A percentile compares a stretch with the other conserved stretches of the same genome.
These are phyloP conservation scores for Lucifuga dentata DNA, from an alignment of 2,113 vertebrate genomes.

Conservation along the genomic window DNA sequence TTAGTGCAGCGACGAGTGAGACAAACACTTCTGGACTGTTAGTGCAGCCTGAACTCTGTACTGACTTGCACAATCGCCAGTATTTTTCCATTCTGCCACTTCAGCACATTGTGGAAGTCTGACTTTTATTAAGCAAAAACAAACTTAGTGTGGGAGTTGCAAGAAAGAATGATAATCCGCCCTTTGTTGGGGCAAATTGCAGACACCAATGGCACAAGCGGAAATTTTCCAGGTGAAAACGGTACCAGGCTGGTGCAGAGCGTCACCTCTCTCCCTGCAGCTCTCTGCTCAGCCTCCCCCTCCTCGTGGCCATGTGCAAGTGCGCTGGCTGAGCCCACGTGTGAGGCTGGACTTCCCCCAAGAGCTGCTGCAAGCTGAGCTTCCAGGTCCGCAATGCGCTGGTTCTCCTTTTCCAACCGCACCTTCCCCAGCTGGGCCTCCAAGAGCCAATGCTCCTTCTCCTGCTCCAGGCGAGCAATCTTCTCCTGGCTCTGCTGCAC, in stretches of 20 bases:
- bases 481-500: slow-evolving; percentile 97
- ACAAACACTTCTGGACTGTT: slow-evolving; percentile 18
- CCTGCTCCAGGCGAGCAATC: slow-evolving; percentile 96
- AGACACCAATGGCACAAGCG: slow-evolving; percentile 21
- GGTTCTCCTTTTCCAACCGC: slow-evolving; percentile 94
- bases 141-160: slow-evolving; percentile 37
- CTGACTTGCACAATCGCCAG: slow-evolving; percentile 43
- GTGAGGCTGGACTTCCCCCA: slow-evolving; percentile 69
- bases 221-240: slow-evolving; percentile 11
- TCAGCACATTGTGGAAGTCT: slow-evolving; percentile 60
- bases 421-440: slow-evolving; percentile 97
- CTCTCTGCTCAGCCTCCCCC: slow-evolving; percentile 73
- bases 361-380: slow-evolving; percentile 76
- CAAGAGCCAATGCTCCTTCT: slow-evolving; percentile 99
- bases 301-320: slow-evolving; percentile 67
- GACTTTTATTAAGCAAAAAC: slow-evolving; percentile 50
- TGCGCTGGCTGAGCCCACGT: slow-evolving; percentile 46
- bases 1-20: neutral
- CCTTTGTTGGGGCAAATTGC: slow-evolving; percentile 59
- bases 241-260: slow-evolving; percentile 88
- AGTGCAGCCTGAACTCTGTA: slow-evolving; percentile 36
- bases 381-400: slow-evolving; percentile 87
- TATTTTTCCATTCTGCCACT: slow-evolving; percentile 46
- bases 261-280: slow-evolving; percentile 70
- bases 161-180: slow-evolving; percentile 49